A percentile compares a stretch with the other conserved stretches of the same genome.
Conservation (phyloP, 2,113 vertebrate genomes). For the Lycaon pictus region DNA sequence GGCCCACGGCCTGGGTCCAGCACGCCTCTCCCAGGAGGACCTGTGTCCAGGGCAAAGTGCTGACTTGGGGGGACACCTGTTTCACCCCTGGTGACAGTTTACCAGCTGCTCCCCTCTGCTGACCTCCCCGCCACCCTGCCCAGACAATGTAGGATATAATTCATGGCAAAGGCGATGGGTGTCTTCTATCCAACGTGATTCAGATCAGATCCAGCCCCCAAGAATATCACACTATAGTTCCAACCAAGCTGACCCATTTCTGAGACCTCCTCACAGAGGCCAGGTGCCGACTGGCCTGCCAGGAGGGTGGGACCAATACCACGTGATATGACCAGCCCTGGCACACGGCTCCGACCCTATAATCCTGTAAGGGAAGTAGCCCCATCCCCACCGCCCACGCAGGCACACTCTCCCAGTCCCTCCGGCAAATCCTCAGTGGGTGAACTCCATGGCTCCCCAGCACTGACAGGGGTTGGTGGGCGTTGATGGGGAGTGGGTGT, state of each 20-base stretch:
- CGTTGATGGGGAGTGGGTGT: rapidly evolving
- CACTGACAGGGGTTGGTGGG: background rate
- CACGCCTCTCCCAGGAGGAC: background rate
- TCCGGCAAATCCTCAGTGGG: background rate
- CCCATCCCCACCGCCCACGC: background rate
- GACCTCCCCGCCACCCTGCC: background rate
- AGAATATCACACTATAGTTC: background rate
- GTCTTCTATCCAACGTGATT: background rate
- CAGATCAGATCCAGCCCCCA: background rate
- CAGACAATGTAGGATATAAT: background rate
- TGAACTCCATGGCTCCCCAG: background rate
- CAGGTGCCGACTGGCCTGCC: background rate
- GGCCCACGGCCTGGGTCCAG: background rate
- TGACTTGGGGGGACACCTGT: too few species aligned
- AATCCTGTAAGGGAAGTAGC: background rate
- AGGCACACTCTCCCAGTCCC: background rate
- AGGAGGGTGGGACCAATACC: background rate
- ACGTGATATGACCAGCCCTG: background rate
- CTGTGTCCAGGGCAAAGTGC: too few species aligned
- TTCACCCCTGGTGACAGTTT: background rate
- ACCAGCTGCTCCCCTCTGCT: background rate
- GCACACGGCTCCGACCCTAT: rapidly evolving
- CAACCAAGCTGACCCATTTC: background rate
- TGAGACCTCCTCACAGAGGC: background rate
- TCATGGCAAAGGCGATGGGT: background rate